Evolutionary conservation across 1,140 invertebrate genomes (phyloP).

Genomic region (Drosophila persimilis): DNA sequence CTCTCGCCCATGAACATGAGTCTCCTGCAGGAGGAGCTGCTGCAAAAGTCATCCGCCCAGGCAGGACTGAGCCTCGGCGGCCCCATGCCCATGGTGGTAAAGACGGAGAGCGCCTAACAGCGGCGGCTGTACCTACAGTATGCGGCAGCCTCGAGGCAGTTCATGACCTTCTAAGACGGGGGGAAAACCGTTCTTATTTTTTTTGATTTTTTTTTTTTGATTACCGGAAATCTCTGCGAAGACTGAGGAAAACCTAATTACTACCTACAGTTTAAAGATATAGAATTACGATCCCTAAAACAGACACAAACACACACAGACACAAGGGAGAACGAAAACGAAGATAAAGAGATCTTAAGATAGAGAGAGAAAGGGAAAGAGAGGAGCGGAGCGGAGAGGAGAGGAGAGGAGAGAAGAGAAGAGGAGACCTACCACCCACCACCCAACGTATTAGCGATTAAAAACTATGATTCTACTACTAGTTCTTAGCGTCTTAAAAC

Average conservation of each 20-base stretch:
- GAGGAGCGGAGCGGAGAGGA: slow-evolving; percentile 16
- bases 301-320: slow-evolving; percentile 14
- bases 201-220: slow-evolving; percentile 25
- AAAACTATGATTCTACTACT: slow-evolving; percentile 65
- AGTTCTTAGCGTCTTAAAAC: slow-evolving; percentile 46
- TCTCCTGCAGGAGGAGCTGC: slow-evolving; percentile 69
- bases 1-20: slow-evolving; percentile 56
- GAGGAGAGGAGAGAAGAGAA: slow-evolving; percentile 3
- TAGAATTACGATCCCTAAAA: slow-evolving; percentile 34
- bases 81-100: slow-evolving; percentile 78
- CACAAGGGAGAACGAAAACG: not conserved
- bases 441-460: slow-evolving; percentile 76
- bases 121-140: slow-evolving; percentile 36
- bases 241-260: slow-evolving; percentile 81
- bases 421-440: slow-evolving; percentile 48
- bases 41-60: slow-evolving; percentile 56
- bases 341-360: not conserved
- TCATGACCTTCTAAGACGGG: slow-evolving; percentile 61
- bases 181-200: not conserved
- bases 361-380: slow-evolving; percentile 7
- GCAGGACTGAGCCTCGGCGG: slow-evolving; percentile 50
- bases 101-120: slow-evolving; percentile 81
- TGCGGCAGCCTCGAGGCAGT: slow-evolving; percentile 56
- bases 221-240: slow-evolving; percentile 81
- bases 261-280: slow-evolving; percentile 69